These are phyloP conservation scores for Hermodice carunculata DNA, from an alignment of 2,888 invertebrate species.

Conservation along the genomic window DNA sequence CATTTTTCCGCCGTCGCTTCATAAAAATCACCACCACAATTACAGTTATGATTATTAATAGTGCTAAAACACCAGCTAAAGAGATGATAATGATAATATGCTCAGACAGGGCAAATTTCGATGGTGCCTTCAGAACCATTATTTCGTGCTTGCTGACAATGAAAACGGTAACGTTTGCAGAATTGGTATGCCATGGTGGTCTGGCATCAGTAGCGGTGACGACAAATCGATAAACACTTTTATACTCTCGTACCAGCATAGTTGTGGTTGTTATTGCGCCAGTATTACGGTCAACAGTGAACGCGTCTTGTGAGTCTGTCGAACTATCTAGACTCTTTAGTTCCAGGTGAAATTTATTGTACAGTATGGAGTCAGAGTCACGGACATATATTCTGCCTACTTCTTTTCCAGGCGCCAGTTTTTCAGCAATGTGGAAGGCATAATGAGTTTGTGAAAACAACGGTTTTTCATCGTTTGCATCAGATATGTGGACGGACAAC, in stretches of 20 bases:
- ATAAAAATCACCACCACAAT: too few species aligned
- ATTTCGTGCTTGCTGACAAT: too few species aligned
- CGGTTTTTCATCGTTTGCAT: constrained; percentile 34
- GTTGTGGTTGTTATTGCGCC: constrained; percentile 21
- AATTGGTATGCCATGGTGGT: too few species aligned
- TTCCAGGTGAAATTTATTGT: constrained; percentile 17
- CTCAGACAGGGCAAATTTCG: too few species aligned
- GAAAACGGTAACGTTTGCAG: too few species aligned
- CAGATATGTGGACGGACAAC: constrained; percentile 25
- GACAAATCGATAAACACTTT: constrained; percentile 17
- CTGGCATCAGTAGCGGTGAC: too few species aligned
- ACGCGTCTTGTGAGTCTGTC: constrained; percentile 10
- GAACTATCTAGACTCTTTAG: constrained; percentile 22
- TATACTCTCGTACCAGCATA: constrained; percentile 32
- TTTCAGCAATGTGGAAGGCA: constrained; percentile 30
- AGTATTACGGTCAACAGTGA: constrained; percentile 22
- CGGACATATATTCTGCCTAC: constrained; percentile 24
- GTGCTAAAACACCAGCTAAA: too few species aligned
- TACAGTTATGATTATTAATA: too few species aligned
- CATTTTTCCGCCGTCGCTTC: too few species aligned
- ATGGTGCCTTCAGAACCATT: too few species aligned
- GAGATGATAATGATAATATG: too few species aligned
- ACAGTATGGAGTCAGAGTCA: constrained; percentile 28
- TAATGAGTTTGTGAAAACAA: constrained; percentile 25
- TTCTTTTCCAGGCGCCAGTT: constrained; percentile 26